Evolutionary conservation across 2,113 vertebrate species (phyloP), one percentile per base, ranked within the genome.

Genomic region (Boulengeromyrus knoepffleri): DNA sequence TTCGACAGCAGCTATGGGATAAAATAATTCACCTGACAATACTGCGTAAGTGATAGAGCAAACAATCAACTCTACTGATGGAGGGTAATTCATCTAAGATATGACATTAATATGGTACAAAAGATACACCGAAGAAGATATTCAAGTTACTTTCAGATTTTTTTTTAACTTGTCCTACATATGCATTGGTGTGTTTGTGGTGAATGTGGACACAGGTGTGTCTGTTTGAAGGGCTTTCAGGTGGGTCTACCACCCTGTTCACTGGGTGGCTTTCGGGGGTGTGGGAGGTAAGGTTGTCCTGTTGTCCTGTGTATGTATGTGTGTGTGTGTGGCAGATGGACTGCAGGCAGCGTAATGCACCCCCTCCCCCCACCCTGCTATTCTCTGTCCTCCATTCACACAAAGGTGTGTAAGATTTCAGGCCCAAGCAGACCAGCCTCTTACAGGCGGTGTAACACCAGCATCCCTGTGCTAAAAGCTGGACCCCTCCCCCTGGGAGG

Each of bases 1-100:
- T 89, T 89, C 89, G 90, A 92, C 92, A 94, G 94, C 91, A 92
- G 87, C 91, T 93, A 92, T 36, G 93, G 92, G 89, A 92, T 91
- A 95, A 96, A 96, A 96, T 95, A 96, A 92, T 93, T 92, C 92
- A 95, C 93, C 93, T 70, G 31, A 90, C 85, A 77, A 87, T 56
- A 89, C 66, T 80, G 94, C 92, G 93, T 93, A 94, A 91, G 87
- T 93, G 89, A 91, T 90, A 91, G 93, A 91, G 93, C 91, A 90
- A 92, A 66, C 62, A 52, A 90, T 91, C 89, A 91, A 87, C 85
- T 80, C 93, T 92, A 93, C 93, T 90, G 90, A 87, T 88, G 92
- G 90, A 93, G 90, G 92, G 90, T 93, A 93, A 92, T 91, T 91
- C 92, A 92, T 92, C 86, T 90, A 90, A 58, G 92, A 92, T 92